These are phyloP conservation scores for Columbina picui DNA, from an alignment of 2,113 vertebrate genomes.

Conservation along the genomic window DNA sequence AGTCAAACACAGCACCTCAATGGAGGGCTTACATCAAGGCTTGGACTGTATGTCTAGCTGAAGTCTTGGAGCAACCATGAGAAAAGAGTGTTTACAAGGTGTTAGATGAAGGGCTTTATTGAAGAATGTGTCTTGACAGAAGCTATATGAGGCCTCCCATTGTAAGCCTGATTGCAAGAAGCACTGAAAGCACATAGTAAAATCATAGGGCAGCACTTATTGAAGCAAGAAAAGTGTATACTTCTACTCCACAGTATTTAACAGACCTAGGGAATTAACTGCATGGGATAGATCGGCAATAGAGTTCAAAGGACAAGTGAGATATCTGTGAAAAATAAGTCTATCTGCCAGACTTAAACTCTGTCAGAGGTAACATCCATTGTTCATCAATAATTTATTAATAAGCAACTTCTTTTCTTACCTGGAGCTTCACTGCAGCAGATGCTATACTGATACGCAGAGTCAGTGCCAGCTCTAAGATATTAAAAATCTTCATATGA, in stretches of 20 bases:
- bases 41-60: not conserved
- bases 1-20: not conserved
- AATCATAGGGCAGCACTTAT: not conserved
- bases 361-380: not conserved
- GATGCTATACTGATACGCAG: not conserved
- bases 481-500: not conserved
- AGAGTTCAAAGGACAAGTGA: not conserved
- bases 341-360: not conserved
- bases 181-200: not conserved
- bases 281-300: fast-evolving
- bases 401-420: not conserved
- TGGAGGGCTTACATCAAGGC: not conserved
- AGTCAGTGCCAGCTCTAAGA: not conserved
- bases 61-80: not conserved
- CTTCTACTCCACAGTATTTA: not conserved
- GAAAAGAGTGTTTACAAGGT: not conserved
- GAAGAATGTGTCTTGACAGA: not conserved
- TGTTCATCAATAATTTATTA: not conserved
- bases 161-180: not conserved
- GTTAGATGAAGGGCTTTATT: not conserved
- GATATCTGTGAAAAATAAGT: not conserved
- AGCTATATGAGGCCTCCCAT: not conserved
- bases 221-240: not conserved
- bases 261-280: not conserved
- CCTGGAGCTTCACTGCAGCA: not conserved